These are phyloP conservation scores for Aspidiotus rigidus DNA, from an alignment of 2,888 invertebrate genomes.

Conservation along the genomic window DNA sequence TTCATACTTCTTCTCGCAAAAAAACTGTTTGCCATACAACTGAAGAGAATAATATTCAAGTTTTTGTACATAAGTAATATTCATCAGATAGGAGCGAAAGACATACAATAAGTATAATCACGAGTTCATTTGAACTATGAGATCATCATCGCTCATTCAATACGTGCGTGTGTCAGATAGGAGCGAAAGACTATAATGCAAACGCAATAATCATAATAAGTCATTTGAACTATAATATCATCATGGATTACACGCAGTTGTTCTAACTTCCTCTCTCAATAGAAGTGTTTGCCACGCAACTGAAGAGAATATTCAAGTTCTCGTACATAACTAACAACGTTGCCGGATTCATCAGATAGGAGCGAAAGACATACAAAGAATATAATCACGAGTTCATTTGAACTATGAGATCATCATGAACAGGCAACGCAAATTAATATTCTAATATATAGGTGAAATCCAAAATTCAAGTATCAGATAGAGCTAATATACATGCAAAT, in stretches of 20 bases:
- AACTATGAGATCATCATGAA: constrained; percentile 33
- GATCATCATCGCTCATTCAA: constrained; percentile 37
- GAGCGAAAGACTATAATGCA: constrained; percentile 36
- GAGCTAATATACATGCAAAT: constrained; percentile 19
- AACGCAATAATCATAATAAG: constrained; percentile 19
- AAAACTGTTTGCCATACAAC: not conserved
- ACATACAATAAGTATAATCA: constrained; percentile 37
- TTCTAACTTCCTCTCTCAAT: not conserved
- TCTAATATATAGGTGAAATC: not conserved
- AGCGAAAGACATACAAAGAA: constrained; percentile 39
- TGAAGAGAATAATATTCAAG: not conserved
- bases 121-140: constrained; percentile 40
- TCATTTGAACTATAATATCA: constrained; percentile 34
- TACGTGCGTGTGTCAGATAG: constrained; percentile 35
- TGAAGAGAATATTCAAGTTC: not conserved
- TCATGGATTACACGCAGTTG: not conserved
- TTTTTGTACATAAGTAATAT: not conserved
- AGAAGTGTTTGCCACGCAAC: not conserved
- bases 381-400: constrained; percentile 33
- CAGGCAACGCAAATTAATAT: not conserved
- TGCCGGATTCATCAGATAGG: constrained; percentile 37
- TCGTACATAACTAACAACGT: not conserved
- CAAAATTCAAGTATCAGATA: constrained; percentile 6
- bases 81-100: constrained; percentile 40
- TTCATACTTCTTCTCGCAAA: not conserved